Percentiles rank a stretch among this genome's conserved stretches.
Conservation (phyloP, 2,888 invertebrate species). For the Drosophila mulleri region DNA sequence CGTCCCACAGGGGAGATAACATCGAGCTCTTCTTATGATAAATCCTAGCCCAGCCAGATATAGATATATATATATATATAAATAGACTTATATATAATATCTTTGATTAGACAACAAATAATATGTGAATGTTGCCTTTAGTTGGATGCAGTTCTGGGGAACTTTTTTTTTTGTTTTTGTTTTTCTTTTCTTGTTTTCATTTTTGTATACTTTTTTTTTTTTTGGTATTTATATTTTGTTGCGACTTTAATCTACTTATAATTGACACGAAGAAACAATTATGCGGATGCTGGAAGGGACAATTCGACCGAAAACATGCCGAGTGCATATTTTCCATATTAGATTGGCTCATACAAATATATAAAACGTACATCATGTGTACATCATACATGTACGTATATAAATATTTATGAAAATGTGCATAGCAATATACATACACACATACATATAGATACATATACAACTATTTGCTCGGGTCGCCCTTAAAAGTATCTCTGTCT, state of each 20-base stretch:
- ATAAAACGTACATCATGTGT: constrained; percentile 13
- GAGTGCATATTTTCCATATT: background rate
- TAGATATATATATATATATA: background rate
- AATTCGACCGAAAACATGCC: constrained; percentile 2
- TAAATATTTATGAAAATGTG: constrained; percentile 9
- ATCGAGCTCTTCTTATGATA: constrained; percentile 1
- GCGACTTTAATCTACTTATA: constrained; percentile 45
- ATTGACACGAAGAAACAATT: constrained; percentile 58
- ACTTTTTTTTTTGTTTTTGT: background rate
- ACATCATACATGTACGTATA: background rate
- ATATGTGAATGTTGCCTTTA: constrained; percentile 5
- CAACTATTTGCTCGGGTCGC: constrained; percentile 16
- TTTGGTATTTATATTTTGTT: background rate
- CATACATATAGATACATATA: constrained; percentile 9
- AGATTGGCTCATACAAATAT: constrained; percentile 28
- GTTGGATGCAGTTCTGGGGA: constrained; percentile 17
- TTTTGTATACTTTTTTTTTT: background rate
- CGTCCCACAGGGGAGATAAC: constrained; percentile 9
- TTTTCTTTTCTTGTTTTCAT: background rate
- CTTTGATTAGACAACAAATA: constrained; percentile 10
- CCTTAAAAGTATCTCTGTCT: constrained; percentile 1
- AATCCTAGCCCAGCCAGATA: constrained; percentile 7
- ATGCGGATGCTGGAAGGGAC: constrained; percentile 29
- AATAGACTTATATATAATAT: background rate
- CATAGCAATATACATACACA: constrained; percentile 24